These are phyloP conservation scores for Sitophilus oryzae DNA, from an alignment of 1,140 invertebrate genomes.

Conservation along the genomic window DNA sequence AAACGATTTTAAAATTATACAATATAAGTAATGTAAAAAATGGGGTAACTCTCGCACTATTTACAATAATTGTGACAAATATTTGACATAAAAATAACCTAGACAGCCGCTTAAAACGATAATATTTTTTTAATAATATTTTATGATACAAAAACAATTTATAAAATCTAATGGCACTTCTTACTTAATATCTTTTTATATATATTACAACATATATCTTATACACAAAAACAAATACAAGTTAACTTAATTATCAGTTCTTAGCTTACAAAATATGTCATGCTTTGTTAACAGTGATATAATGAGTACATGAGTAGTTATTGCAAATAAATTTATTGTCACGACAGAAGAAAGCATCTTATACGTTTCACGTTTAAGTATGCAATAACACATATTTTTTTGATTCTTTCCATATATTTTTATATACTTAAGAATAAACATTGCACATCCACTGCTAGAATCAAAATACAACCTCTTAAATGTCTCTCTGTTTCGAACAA, in stretches of 20 bases:
- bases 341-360: too few species aligned
- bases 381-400: too few species aligned
- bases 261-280: constrained; percentile 10
- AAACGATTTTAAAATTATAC: constrained; percentile 10
- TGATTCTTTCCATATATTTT: too few species aligned
- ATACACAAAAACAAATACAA: background rate
- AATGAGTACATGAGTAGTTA: background rate
- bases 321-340: background rate
- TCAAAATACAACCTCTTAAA: too few species aligned
- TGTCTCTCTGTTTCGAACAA: too few species aligned
- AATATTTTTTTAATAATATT: background rate
- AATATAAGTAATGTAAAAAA: constrained; percentile 10
- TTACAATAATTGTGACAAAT: constrained; percentile 3
- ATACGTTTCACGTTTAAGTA: too few species aligned
- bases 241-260: constrained; percentile 15
- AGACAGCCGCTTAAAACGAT: constrained; percentile 3
- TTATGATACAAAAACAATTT: constrained; percentile 1
- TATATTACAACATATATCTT: background rate
- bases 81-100: background rate
- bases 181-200: constrained; percentile 7
- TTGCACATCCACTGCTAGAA: too few species aligned
- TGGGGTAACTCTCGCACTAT: constrained; percentile 14
- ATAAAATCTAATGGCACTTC: constrained; percentile 23
- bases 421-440: too few species aligned
- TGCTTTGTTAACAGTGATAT: background rate